Base-by-base conservation (phyloP, 2,888 invertebrate genomes). In the Pollenia labialis region DNA sequence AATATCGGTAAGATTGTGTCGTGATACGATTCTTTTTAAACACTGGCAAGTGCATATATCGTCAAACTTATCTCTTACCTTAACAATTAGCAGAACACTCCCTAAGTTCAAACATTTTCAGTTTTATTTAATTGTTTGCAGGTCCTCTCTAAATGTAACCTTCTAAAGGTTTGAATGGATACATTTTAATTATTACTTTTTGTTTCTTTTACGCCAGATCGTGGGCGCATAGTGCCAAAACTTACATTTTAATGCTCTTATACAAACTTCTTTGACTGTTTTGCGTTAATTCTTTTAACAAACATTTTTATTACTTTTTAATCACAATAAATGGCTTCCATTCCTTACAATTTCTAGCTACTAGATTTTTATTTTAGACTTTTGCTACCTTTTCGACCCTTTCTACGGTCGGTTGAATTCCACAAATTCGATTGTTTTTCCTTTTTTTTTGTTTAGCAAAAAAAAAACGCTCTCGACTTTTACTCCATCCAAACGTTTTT, bases 331-430 rank as follows among this genome's bases (percentile, higher is more conserved):
- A 76, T 71, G 46, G 10, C 11, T 68, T 16, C 42, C 48, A 44
- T 44, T 69, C 14, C 14, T 71, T 71, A 48, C 14, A 66, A 71
- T 56, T 79, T 56, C 6, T 11, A 11, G 8, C 11, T 52, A n/a
- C 18, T 23, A 74, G 18, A 50, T 58, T 62, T 82, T 42, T 42
- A 10, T 52, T 40, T 58, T 6, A 50, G 18, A 52, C 23, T 68
- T 46, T 60, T 0, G 1, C 18, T 60, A 77, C 77, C 72, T 79
- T 79, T 85, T 74, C 72, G 54, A 62, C 66, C 76, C 76, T 68
- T 81, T 18, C 32, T 48, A 74, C 50, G 68, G 68, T 79, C 16
- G 52, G 48, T 23, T 81, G 72, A 56, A 2, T 77, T 85, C 71
- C 4, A 11, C 12, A 44, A 44, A 50, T 66, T 52, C 16, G 16